Percentiles rank a stretch among this genome's conserved stretches.
Conservation (phyloP, 53 echinoderm and acorn worm genomes). For the Holothuria scabra region DNA sequence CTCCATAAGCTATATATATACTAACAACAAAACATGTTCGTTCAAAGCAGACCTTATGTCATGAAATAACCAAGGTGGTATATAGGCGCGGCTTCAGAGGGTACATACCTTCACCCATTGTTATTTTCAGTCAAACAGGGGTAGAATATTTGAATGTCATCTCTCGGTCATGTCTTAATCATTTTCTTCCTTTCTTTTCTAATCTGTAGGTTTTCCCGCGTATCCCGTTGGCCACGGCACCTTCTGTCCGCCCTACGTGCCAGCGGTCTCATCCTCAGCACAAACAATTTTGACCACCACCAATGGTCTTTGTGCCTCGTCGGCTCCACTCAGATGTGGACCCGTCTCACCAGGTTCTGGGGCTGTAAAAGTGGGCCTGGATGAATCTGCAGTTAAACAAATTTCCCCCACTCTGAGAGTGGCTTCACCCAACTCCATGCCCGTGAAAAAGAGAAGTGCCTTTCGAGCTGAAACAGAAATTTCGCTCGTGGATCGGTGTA, state of each 20-base stretch:
- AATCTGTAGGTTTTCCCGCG: constrained; percentile 4
- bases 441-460: constrained; percentile 56
- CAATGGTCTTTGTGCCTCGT: background rate
- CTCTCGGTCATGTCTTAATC: too few species aligned
- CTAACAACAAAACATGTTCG: too few species aligned
- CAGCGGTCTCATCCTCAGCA: background rate
- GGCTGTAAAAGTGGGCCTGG: background rate
- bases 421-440: constrained; percentile 42
- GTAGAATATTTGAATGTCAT: too few species aligned
- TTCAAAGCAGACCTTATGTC: too few species aligned
- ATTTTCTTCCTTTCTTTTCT: background rate
- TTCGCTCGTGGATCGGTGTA: constrained; percentile 13
- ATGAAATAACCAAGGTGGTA: too few species aligned
- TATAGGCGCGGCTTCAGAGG: too few species aligned
- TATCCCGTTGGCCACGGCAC: background rate
- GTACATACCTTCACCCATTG: too few species aligned
- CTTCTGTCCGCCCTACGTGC: constrained; percentile 1
- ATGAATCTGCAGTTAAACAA: constrained; percentile 11
- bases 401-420: constrained; percentile 41
- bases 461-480: constrained; percentile 24
- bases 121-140: too few species aligned
- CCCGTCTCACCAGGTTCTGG: background rate
- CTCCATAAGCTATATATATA: too few species aligned
- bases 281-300: constrained; percentile 1
- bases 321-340: constrained; percentile 14